These are phyloP conservation scores for Pseudopodoces humilis DNA, from an alignment of 2,113 vertebrate genomes.

Conservation along the genomic window DNA sequence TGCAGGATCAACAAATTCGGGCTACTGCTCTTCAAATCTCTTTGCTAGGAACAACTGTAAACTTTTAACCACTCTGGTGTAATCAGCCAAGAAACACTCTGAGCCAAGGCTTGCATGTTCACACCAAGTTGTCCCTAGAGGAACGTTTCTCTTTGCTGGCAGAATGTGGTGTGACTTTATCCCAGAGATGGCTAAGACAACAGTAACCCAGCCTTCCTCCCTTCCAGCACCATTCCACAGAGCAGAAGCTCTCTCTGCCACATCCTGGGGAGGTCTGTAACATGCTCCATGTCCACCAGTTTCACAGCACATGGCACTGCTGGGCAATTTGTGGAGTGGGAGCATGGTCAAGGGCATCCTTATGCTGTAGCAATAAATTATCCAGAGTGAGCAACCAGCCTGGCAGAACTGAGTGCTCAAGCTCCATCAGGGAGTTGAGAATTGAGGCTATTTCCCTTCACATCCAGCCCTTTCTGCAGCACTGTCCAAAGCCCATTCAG, in stretches of 20 bases:
- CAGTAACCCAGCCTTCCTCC: not conserved
- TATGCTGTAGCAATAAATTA: not conserved
- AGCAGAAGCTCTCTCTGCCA: not conserved
- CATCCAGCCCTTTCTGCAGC: not conserved
- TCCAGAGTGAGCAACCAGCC: not conserved
- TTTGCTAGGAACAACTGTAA: not conserved
- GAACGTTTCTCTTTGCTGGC: not conserved
- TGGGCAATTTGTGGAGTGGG: not conserved
- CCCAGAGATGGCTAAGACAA: not conserved
- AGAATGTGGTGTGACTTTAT: not conserved
- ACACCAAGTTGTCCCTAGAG: not conserved
- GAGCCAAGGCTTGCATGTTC: not conserved
- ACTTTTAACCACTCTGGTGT: not conserved
- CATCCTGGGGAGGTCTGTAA: not conserved
- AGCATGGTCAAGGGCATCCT: not conserved
- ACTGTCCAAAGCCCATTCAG: not conserved
- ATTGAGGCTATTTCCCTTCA: not conserved
- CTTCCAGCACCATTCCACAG: not conserved
- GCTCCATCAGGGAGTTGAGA: not conserved
- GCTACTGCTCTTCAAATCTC: not conserved
- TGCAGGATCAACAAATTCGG: not conserved
- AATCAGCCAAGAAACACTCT: not conserved
- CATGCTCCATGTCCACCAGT: not conserved
- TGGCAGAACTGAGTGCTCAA: not conserved
- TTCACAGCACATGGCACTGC: not conserved